These are phyloP conservation scores for Proteles cristata DNA, from an alignment of 2,113 vertebrate species.

Conservation along the genomic window DNA sequence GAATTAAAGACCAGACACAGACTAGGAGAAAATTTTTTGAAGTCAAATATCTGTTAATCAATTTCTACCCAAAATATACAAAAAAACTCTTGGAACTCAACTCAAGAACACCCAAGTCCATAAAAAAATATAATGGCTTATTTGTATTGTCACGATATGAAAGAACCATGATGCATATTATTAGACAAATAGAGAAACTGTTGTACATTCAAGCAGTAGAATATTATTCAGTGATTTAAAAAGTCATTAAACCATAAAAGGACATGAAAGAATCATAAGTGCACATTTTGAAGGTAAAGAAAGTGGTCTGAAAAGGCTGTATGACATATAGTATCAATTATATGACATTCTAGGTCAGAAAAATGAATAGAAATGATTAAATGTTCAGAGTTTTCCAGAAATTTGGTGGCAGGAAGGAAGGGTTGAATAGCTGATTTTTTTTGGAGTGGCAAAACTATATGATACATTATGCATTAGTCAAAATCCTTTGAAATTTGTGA, in stretches of 20 bases:
- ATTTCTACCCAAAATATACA: background rate
- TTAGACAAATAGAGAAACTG: background rate
- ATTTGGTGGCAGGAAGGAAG: background rate
- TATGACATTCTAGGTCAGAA: background rate
- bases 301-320: background rate
- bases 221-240: background rate
- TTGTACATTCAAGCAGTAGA: no score
- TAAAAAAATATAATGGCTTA: background rate
- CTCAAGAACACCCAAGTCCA: background rate
- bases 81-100: background rate
- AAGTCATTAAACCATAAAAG: background rate
- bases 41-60: background rate
- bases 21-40: background rate
- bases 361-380: background rate
- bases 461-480: background rate
- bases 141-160: background rate
- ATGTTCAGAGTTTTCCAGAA: background rate
- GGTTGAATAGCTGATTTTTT: background rate
- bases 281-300: background rate
- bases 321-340: background rate
- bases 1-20: background rate
- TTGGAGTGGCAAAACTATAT: background rate
- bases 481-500: background rate
- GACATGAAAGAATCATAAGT: background rate
- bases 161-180: background rate